phyloP scores from a whole-genome alignment of 2,113 vertebrate genomes.

The Acrocephalus kingi region DNA sequence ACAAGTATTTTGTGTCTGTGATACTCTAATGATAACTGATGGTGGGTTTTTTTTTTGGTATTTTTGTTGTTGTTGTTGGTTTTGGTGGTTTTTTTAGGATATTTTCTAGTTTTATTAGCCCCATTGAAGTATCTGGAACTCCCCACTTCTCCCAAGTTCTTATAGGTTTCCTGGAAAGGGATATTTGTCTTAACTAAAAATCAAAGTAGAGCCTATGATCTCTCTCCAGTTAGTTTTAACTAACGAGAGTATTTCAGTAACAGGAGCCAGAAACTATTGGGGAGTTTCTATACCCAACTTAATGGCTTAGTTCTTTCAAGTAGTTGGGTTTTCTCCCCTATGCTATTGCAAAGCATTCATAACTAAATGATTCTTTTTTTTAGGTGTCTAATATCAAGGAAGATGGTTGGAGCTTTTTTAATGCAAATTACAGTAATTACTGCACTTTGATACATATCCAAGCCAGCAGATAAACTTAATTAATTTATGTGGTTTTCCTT shows the following conservation, averaged over 20 bases:
- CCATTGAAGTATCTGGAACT: background rate
- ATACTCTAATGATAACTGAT: background rate
- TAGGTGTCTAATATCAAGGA: background rate
- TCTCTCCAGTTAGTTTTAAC: background rate
- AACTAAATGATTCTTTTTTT: background rate
- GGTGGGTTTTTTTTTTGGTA: background rate
- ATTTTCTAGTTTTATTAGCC: background rate
- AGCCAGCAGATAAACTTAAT: background rate
- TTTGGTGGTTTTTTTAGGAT: background rate
- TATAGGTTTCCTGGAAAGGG: background rate
- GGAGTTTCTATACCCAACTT: background rate
- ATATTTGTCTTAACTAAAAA: background rate
- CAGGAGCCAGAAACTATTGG: background rate
- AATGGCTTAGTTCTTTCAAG: background rate
- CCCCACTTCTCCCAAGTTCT: background rate
- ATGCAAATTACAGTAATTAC: background rate
- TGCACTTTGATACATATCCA: background rate
- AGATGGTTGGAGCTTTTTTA: background rate
- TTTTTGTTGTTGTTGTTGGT: background rate
- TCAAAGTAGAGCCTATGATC: background rate
- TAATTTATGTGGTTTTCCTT: background rate
- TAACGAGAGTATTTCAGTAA: background rate
- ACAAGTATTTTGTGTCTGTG: background rate
- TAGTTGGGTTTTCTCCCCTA: rapidly evolving
- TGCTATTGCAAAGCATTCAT: background rate